A percentile compares a stretch with the other conserved stretches of the same genome.
Conservation (phyloP, 1,140 invertebrate genomes). For the Drosophila pseudoananassae region DNA sequence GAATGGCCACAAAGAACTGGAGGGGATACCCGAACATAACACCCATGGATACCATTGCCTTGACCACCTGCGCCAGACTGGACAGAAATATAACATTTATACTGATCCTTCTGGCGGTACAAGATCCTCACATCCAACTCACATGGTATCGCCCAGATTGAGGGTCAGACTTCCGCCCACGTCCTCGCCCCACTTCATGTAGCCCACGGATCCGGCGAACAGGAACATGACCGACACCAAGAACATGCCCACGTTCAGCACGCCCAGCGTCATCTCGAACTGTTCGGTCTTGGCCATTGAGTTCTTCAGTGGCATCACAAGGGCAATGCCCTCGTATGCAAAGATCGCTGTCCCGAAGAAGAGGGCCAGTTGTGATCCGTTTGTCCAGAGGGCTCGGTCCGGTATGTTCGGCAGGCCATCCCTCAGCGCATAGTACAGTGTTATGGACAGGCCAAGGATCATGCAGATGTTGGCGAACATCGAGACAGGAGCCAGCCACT, state of each 20-base stretch:
- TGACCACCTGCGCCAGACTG: slow-evolving; percentile 86
- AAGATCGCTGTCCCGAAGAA: slow-evolving; percentile 92
- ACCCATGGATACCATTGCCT: slow-evolving; percentile 89
- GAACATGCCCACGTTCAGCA: slow-evolving; percentile 93
- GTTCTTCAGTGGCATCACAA: slow-evolving; percentile 94
- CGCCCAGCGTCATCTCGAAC: slow-evolving; percentile 91
- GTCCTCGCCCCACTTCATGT: slow-evolving; percentile 91
- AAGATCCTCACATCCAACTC: slow-evolving; percentile 33
- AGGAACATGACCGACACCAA: slow-evolving; percentile 88
- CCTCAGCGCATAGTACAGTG: slow-evolving; percentile 89
- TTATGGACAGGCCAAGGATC: slow-evolving; percentile 87
- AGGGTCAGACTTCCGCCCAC: slow-evolving; percentile 90
- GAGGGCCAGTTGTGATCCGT: slow-evolving; percentile 87
- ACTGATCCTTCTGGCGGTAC: too few relatives aligned
- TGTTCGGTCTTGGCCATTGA: slow-evolving; percentile 92
- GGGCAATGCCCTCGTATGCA: slow-evolving; percentile 91
- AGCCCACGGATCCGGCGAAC: slow-evolving; percentile 92
- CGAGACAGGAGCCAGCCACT: slow-evolving; percentile 90
- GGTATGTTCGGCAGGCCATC: slow-evolving; percentile 88
- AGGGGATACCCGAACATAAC: slow-evolving; percentile 91
- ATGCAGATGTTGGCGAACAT: slow-evolving; percentile 90
- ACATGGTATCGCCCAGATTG: slow-evolving; percentile 86
- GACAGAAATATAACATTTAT: neutral
- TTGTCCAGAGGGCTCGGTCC: slow-evolving; percentile 85
- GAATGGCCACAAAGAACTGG: slow-evolving; percentile 93